phyloP scores from a whole-genome alignment of 1,140 invertebrate genomes.

The Probaryconus sp. region DNA sequence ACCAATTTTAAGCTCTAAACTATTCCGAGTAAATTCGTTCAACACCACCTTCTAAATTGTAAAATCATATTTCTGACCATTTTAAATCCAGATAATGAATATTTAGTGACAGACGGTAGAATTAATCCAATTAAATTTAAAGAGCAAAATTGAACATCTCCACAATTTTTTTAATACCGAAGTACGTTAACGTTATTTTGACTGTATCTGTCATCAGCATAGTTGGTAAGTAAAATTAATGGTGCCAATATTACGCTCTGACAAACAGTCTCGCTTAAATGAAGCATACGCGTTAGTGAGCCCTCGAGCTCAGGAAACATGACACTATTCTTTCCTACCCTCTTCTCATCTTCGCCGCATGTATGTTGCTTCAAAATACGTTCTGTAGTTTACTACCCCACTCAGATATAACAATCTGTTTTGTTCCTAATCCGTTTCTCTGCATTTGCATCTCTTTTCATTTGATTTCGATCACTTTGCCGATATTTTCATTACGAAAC shows the following conservation, averaged over 20 bases:
- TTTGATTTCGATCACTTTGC: conserved; percentile 47
- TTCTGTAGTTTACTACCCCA: conserved; percentile 49
- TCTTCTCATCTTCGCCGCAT: conserved; percentile 57
- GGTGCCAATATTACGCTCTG: conserved; percentile 56
- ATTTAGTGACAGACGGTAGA: not conserved
- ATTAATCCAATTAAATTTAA: conserved; percentile 6
- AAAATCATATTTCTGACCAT: too few species aligned
- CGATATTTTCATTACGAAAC: conserved; percentile 43
- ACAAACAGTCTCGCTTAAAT: conserved; percentile 60
- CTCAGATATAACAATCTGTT: conserved; percentile 58
- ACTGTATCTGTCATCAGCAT: conserved; percentile 38
- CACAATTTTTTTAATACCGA: not conserved
- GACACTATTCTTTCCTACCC: conserved; percentile 61
- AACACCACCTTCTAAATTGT: too few species aligned
- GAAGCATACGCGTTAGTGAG: conserved; percentile 56
- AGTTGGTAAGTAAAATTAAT: conserved; percentile 57
- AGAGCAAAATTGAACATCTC: not conserved
- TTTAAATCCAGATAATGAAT: too few species aligned
- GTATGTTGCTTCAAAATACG: conserved; percentile 49
- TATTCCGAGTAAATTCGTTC: too few species aligned
- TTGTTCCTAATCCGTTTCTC: conserved; percentile 58
- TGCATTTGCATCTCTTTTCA: conserved; percentile 58
- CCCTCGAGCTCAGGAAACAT: conserved; percentile 61
- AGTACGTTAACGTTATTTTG: conserved; percentile 51
- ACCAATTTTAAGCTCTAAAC: too few species aligned